phyloP scores from a whole-genome alignment of 1,140 invertebrate species.

The Caenorhabditis latens region DNA sequence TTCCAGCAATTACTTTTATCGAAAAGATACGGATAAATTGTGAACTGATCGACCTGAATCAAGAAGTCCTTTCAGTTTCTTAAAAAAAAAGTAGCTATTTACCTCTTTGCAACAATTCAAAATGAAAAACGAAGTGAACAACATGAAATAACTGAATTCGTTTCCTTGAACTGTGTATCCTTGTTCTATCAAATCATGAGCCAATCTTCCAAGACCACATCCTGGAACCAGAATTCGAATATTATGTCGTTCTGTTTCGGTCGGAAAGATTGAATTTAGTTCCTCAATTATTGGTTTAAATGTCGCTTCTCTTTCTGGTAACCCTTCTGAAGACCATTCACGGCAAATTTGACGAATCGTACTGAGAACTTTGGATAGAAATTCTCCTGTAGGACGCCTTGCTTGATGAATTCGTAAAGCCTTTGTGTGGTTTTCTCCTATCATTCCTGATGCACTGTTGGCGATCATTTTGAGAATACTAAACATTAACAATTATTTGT shows the following conservation, averaged over 20 bases:
- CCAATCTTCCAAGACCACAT: constrained; percentile 53
- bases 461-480: constrained; percentile 59
- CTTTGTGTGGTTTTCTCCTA: constrained; percentile 33
- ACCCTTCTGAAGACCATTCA: constrained; percentile 56
- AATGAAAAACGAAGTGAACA: constrained; percentile 52
- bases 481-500: neutral
- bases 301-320: constrained; percentile 25
- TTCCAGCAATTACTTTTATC: constrained; percentile 62
- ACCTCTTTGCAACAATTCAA: constrained; percentile 53
- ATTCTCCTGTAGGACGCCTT: constrained; percentile 20
- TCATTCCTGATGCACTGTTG: neutral
- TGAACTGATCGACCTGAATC: constrained; percentile 55
- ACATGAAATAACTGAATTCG: constrained; percentile 58
- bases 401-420: constrained; percentile 49
- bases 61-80: neutral
- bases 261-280: constrained; percentile 3
- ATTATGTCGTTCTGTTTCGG: neutral
- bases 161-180: constrained; percentile 61
- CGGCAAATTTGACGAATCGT: constrained; percentile 60
- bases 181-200: constrained; percentile 43
- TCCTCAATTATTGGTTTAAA: constrained; percentile 47
- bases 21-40: constrained; percentile 57
- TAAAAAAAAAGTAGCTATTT: neutral
- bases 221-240: constrained; percentile 52
- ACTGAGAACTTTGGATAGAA: constrained; percentile 58